Evolutionary conservation across 2,797 vertebrate species (phyloP).

Genomic region (Coccyzus lansbergi): DNA sequence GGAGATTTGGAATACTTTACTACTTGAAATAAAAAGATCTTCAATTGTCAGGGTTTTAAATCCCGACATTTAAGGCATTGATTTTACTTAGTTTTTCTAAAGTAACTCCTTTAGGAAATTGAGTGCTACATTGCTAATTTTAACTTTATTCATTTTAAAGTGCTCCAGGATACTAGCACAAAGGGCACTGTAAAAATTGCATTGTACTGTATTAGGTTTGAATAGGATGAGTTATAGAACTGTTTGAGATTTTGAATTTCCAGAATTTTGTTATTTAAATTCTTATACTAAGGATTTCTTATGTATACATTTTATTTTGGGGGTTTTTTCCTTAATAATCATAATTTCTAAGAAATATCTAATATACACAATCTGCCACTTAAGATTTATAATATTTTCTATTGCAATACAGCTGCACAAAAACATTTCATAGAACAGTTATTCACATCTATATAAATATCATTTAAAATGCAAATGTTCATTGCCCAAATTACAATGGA

Average conservation of each 20-base stretch:
- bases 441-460: background rate
- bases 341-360: conserved; percentile 6
- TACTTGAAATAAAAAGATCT: conserved; percentile 55
- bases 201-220: conserved; percentile 50
- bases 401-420: background rate
- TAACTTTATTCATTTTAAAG: conserved; percentile 66
- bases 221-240: conserved; percentile 52
- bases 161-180: conserved; percentile 60
- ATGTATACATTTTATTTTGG: conserved; percentile 30
- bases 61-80: conserved; percentile 65
- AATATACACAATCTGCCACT: background rate
- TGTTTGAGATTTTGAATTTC: conserved; percentile 59
- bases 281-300: conserved; percentile 40
- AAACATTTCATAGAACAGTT: background rate
- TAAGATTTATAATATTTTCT: background rate
- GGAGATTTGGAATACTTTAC: conserved; percentile 39
- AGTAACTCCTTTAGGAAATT: conserved; percentile 69
- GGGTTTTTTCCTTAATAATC: conserved; percentile 15
- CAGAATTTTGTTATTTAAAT: conserved; percentile 53
- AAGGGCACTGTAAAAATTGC: conserved; percentile 52
- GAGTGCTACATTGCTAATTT: conserved; percentile 66
- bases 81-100: conserved; percentile 69
- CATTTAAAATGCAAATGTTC: conserved; percentile 19
- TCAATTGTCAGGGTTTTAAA: conserved; percentile 35
- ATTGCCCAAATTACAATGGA: background rate